Percentiles rank a stretch among this genome's conserved stretches.
Evolutionary conservation across 2,113 vertebrate genomes (phyloP).

Genomic region (Corythoichthys intestinalis): DNA sequence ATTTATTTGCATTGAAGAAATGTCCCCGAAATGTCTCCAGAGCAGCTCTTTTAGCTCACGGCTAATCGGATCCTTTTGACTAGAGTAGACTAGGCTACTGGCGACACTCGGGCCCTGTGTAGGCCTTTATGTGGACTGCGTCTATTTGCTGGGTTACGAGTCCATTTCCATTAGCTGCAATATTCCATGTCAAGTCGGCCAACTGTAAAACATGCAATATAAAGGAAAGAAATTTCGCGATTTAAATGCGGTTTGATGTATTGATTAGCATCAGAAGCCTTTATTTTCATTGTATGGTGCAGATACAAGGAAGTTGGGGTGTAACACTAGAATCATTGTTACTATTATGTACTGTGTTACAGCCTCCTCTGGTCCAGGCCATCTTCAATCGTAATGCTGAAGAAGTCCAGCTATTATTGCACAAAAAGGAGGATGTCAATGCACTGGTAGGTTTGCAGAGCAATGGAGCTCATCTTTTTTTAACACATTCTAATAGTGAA

Average conservation of each 20-base stretch:
- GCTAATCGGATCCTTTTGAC: conserved; percentile 17
- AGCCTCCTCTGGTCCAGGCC: conserved; percentile 98
- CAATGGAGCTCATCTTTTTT: not conserved
- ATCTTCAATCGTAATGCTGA: conserved; percentile 97
- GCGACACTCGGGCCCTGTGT: conserved; percentile 28
- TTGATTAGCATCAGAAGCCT: not conserved
- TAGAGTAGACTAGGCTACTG: conserved; percentile 20
- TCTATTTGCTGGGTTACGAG: conserved; percentile 38
- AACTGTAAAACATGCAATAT: not conserved
- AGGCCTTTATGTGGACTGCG: conserved; percentile 44
- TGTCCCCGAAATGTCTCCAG: not conserved
- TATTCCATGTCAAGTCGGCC: not conserved
- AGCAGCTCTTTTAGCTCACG: conserved; percentile 27
- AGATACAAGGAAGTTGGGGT: not conserved
- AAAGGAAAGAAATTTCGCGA: not conserved
- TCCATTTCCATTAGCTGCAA: not conserved
- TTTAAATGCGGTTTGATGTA: not conserved
- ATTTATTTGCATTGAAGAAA: not conserved
- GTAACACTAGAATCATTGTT: not conserved
- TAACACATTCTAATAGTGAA: not conserved
- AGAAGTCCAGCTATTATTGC: conserved; percentile 90
- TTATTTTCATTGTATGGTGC: not conserved
- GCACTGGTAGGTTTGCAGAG: conserved; percentile 77
- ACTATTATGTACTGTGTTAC: conserved; percentile 21
- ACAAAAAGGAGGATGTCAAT: conserved; percentile 96